A percentile compares a stretch with the other conserved stretches of the same genome.
phyloP scores from a whole-genome alignment of 2,113 vertebrate species.

The Psettodes erumei region DNA sequence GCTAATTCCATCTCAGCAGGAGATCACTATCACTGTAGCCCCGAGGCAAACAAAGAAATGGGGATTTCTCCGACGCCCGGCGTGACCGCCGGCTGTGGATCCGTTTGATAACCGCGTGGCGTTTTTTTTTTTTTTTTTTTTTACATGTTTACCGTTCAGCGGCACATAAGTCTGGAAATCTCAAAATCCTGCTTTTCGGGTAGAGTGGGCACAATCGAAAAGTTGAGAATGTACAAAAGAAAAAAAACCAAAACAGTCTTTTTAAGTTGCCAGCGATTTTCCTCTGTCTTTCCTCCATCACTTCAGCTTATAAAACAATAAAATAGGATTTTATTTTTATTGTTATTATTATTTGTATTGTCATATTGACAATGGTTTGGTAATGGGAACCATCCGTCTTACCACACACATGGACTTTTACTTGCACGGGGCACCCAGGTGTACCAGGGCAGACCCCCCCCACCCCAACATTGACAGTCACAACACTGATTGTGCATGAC shows the following conservation, averaged over 20 bases:
- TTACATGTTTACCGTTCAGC: conserved; percentile 17
- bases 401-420: no score
- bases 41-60: conserved; percentile 60
- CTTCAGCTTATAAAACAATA: neutral
- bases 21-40: conserved; percentile 73
- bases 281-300: no score
- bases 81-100: conserved; percentile 47
- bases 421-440: no score
- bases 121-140: no score
- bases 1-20: conserved; percentile 79
- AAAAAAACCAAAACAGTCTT: neutral
- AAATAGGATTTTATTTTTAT: no score
- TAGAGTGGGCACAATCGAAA: neutral
- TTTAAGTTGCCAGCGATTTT: neutral
- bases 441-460: no score
- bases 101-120: conserved; percentile 59
- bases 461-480: no score
- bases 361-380: neutral
- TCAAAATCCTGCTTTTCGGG: conserved; percentile 3
- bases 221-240: neutral
- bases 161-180: conserved; percentile 26
- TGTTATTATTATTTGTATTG: no score
- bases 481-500: no score
- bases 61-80: conserved; percentile 48
- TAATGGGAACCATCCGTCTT: neutral